phyloP scores from a whole-genome alignment of 2,888 invertebrate species.

The Eucriotettix oculatus region DNA sequence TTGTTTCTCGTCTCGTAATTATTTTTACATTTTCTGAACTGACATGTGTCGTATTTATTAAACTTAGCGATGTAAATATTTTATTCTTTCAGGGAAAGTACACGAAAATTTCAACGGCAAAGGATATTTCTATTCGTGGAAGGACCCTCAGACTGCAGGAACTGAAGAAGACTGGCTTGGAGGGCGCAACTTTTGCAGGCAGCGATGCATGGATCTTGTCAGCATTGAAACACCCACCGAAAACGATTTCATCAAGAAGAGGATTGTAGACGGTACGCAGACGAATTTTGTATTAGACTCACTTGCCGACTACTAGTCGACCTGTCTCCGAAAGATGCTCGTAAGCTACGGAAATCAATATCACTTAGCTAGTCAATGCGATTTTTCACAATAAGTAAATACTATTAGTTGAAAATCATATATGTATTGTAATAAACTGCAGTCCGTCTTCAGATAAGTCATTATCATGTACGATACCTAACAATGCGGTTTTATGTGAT shows the following conservation, averaged over 20 bases:
- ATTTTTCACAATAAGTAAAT: too few relatives aligned
- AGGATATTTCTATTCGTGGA: constrained; percentile 81
- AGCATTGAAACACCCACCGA: constrained; percentile 72
- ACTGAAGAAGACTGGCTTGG: constrained; percentile 73
- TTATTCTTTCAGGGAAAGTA: constrained; percentile 22
- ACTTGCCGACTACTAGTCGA: too few relatives aligned
- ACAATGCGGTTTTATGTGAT: too few relatives aligned
- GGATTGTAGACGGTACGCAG: constrained; percentile 54
- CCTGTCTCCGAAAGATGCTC: too few relatives aligned
- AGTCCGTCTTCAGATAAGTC: too few relatives aligned
- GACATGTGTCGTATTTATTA: too few relatives aligned
- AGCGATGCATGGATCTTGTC: constrained; percentile 80
- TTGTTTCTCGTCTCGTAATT: neutral
- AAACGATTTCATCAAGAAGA: constrained; percentile 73
- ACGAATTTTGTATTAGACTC: neutral
- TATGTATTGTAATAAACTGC: too few relatives aligned
- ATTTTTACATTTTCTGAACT: neutral
- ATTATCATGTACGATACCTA: too few relatives aligned
- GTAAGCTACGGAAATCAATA: too few relatives aligned
- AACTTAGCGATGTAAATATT: neutral
- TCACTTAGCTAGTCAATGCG: too few relatives aligned
- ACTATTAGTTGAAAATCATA: too few relatives aligned
- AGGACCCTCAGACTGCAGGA: constrained; percentile 53
- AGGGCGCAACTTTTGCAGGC: constrained; percentile 70
- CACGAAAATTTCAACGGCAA: constrained; percentile 34